Evolutionary conservation across 2,113 vertebrate species (phyloP).

Genomic region (Paratilapia polleni): DNA sequence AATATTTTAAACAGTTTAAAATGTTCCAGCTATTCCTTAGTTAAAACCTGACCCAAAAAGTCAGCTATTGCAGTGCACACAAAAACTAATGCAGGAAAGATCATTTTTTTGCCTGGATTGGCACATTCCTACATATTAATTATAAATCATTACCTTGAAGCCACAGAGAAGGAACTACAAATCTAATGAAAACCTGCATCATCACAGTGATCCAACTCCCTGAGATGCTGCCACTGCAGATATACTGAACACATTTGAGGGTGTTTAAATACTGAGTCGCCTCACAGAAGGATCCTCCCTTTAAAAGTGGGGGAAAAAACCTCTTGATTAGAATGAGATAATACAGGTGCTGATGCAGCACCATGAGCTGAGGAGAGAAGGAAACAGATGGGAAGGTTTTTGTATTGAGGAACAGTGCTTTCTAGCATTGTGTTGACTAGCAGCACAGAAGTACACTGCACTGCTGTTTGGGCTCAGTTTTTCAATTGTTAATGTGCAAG

Average conservation of each 20-base stretch:
- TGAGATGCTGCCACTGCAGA: background rate
- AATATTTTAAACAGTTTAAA: background rate
- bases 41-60: background rate
- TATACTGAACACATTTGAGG: background rate
- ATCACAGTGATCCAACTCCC: background rate
- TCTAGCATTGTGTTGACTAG: background rate
- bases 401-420: constrained; percentile 9
- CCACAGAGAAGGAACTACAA: fast-evolving
- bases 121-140: background rate
- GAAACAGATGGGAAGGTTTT: constrained; percentile 1
- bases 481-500: background rate
- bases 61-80: background rate
- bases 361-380: background rate
- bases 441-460: constrained; percentile 25
- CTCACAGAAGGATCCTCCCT: background rate
- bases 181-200: background rate
- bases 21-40: background rate
- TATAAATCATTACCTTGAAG: background rate
- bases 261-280: background rate
- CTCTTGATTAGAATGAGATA: background rate
- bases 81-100: background rate
- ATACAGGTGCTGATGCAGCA: background rate
- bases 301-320: background rate
- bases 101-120: no score
- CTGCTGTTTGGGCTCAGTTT: constrained; percentile 20